Evolutionary conservation across 1,140 invertebrate species (phyloP), one percentile per base, ranked within the genome.

Genomic region (Agrilus planipennis): DNA sequence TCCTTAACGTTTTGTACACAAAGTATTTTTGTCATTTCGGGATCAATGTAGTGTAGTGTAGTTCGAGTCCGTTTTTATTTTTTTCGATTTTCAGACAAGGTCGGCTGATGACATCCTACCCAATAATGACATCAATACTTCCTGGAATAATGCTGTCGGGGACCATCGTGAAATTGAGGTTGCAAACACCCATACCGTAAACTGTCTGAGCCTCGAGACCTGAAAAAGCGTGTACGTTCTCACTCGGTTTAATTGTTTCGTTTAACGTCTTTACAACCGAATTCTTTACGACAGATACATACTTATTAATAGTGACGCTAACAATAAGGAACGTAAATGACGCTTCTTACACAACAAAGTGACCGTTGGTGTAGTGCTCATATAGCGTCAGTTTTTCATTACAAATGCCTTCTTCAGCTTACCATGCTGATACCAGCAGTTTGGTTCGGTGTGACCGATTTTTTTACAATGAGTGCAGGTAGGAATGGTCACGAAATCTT

Each of bases 21-120:
- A 27, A 27, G n/a, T 27, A 27, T n/a, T 27, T 27, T 27, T n/a
- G 23, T 7, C 7, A 27, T n/a, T 37, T 28, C 18, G 11, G n/a
- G n/a, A n/a, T n/a, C n/a, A 3, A 16, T 16, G 17, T 18, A 22
- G 21, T 22, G 16, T 38, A 22, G 15, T 25, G 4, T 4, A 38
- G 19, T 38, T 38, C 19, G 4, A 38, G 36, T 4, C 36, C 19
- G 36, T 21, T 5, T 4, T 5, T 22, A 6, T 4, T 15, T 38
- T 38, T 38, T 25, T 6, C 11, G 15, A 34, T 3, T 4, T 14
- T 7, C 10, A 38, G 10, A 25, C 25, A 15, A 4, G 18, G 19
- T 25, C 11, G n/a, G 9, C 36, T 20, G 3, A 38, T 38, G 17
- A 38, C 20, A 22, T 38, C 36, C 36, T n/a, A 27, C 7, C 23